Base-by-base conservation (phyloP, 1,140 invertebrate species). In the Saccostrea glomerata region DNA sequence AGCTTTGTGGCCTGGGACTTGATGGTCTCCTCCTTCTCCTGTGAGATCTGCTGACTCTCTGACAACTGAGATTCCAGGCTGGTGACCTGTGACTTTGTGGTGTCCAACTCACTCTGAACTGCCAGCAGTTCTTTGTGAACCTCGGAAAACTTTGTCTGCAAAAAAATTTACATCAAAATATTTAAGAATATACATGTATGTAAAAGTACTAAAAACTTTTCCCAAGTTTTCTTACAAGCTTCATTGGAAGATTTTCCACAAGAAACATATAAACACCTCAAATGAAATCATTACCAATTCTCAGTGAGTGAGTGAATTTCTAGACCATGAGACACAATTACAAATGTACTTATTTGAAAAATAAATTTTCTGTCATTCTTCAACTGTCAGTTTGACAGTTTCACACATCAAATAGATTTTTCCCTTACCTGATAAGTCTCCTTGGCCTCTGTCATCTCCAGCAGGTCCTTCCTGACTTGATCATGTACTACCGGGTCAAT, bases 391-490 rank as follows among this genome's bases (percentile, higher is more conserved):
- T 47, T 2, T 47, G 6, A 3, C 47, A 47, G 47, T 47, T 2
- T 3, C 47, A 7, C 13, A 77, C 12, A 77, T 77, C 7, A 12
- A 77, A 30, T 5, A n/a, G 58, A 63, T n/a, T 20, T 63, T 20
- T 63, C 58, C 11, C 86, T 15, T 73, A 93, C 92, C 91, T 93
- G 88, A 86, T 88, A 88, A 60, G 87, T 86, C 17, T 90, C 63
- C 25, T 89, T 90, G 15, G 85, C 84, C 47, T 90, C 77, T 66
- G 84, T 70, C 17, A 86, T 85, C 15, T 85, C 60, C 4, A 66
- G 73, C 56, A 91, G 82, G 13, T 92, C 60, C 47, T 89, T 86
- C 17, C 87, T 40, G 1, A 91, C 56, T 17, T n/a, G 30, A 20
- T 90, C 73, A 40, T 91, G 83, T 0, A 40, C 17, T 30, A 84